These are phyloP conservation scores for Gobius niger DNA, from an alignment of 2,113 vertebrate genomes.

Conservation along the genomic window DNA sequence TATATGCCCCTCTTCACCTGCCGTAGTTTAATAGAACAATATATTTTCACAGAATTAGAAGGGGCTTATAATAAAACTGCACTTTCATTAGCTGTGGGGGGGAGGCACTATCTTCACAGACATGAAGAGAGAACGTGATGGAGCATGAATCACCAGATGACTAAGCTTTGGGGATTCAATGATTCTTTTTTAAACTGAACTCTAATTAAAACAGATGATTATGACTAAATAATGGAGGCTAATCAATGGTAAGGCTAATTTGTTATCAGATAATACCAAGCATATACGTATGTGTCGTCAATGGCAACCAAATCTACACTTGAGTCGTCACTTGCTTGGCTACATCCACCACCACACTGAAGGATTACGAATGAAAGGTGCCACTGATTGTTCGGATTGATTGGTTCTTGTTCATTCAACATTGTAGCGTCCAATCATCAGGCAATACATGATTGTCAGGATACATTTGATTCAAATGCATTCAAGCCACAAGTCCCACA, in stretches of 20 bases:
- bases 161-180: background rate
- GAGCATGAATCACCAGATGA: background rate
- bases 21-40: conserved; percentile 13
- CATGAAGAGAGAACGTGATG: background rate
- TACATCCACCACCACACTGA: too few relatives aligned
- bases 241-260: background rate
- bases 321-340: background rate
- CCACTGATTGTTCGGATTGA: too few relatives aligned
- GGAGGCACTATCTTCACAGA: background rate
- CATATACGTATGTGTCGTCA: background rate
- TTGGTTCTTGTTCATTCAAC: too few relatives aligned
- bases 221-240: background rate
- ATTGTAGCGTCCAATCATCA: too few relatives aligned
- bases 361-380: background rate
- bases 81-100: conserved; percentile 14
- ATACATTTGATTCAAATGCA: background rate
- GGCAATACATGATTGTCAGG: too few relatives aligned
- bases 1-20: conserved; percentile 15
- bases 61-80: conserved; percentile 15
- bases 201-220: background rate
- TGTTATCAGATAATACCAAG: background rate
- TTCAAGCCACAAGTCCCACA: background rate
- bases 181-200: background rate
- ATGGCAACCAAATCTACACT: background rate
- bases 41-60: conserved; percentile 22